These are phyloP conservation scores for Oryzias celebensis DNA, from an alignment of 2,113 vertebrate genomes.

Conservation along the genomic window DNA sequence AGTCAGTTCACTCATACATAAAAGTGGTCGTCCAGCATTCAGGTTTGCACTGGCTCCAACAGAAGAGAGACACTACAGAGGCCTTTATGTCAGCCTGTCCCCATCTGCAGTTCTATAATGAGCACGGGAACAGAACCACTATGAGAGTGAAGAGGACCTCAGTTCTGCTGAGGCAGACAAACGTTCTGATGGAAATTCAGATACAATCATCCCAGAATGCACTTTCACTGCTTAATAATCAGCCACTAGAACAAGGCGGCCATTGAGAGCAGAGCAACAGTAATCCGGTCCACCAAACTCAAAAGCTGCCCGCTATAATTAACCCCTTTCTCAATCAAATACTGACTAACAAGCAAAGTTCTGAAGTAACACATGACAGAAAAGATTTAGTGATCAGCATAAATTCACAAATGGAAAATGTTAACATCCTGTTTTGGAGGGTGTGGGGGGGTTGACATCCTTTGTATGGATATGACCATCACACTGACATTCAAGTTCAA, in stretches of 20 bases:
- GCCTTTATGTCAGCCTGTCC: slow-evolving; percentile 48
- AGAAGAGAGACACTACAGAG: slow-evolving; percentile 45
- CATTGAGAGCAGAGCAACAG: slow-evolving; percentile 74
- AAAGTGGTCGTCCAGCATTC: slow-evolving; percentile 37
- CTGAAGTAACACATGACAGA: slow-evolving; percentile 44
- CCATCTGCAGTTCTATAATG: slow-evolving; percentile 59
- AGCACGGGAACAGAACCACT: slow-evolving; percentile 48
- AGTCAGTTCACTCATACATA: slow-evolving; percentile 42
- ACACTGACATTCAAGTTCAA: slow-evolving; percentile 29
- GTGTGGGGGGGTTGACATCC: not conserved
- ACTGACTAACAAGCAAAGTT: slow-evolving; percentile 61
- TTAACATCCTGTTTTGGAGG: slow-evolving; percentile 3
- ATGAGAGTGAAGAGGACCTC: slow-evolving; percentile 59
- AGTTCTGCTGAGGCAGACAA: slow-evolving; percentile 65
- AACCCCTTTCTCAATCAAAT: slow-evolving; percentile 76
- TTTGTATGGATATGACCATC: slow-evolving; percentile 15
- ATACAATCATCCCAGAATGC: slow-evolving; percentile 80
- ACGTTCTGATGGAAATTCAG: slow-evolving; percentile 81
- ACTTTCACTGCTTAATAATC: slow-evolving; percentile 76
- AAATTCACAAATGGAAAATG: slow-evolving; percentile 29
- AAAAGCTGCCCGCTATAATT: slow-evolving; percentile 77
- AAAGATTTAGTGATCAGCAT: slow-evolving; percentile 17
- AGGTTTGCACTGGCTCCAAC: slow-evolving; percentile 40
- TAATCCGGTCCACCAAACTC: slow-evolving; percentile 76
- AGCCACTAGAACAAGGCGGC: slow-evolving; percentile 75